Base-by-base conservation (phyloP, 2,797 vertebrate species). In the Sebastes hubbsi region DNA sequence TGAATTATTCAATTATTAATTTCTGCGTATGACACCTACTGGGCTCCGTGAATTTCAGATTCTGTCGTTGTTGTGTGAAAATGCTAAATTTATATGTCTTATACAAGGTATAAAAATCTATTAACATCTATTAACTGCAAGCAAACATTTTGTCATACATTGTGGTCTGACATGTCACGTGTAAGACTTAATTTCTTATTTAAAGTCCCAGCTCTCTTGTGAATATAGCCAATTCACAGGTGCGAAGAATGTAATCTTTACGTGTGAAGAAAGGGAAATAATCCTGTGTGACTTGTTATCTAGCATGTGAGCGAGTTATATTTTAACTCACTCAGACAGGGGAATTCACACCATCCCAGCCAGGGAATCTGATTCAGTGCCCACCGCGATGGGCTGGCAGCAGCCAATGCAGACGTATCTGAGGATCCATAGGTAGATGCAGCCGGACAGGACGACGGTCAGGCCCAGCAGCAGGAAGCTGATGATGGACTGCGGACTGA, bases 401-500 rank as follows among this genome's bases (percentile, higher is more conserved):
- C 92, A 94, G 82, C 92, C 92, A 3, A 89, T 30, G 76, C 93
- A 94, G 59, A 95, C 72, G 56, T 93, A 95, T 38, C 87, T 75
- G 75, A 95, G 91, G 49, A 94, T 81, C 78, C 92, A 94, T 2
- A 94, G 68, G 88, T 94, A 95, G 72, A 95, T 80, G 7, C 85
- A 59, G 13, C 84, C 87, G 0, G 93, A 93, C 29, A 95, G 55
- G 67, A 91, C 14, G 24, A 90, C 86, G 1, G 92, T 94, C 22
- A 94, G 61, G 8, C 72, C 86, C 65, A 95, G 75, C 65, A 95
- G 84, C 24, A 92, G 52, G 62, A 93, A 59, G 81, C 91, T 91
- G 62, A 86, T 1, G 24, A 86, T 5, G 52, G 74, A 85, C 64
- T 90, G 78, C 5, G 89, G 69, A 0, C 73, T 73, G 32, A 76